These are phyloP conservation scores for Eustalomyia histrio DNA, from an alignment of 2,888 invertebrate species.

Conservation along the genomic window DNA sequence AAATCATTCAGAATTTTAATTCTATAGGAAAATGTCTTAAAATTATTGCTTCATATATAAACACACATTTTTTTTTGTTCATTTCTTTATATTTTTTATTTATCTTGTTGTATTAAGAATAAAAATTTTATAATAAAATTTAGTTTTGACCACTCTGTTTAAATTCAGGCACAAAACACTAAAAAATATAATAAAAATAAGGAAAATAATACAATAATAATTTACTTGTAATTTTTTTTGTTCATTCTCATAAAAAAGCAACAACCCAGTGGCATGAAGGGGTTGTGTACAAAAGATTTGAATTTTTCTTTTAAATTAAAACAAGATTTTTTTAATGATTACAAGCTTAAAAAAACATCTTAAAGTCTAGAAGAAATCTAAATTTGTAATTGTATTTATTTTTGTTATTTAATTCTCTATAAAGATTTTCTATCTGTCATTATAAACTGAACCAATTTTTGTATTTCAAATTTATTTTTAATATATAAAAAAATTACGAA, in stretches of 20 bases:
- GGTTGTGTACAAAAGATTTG: neutral
- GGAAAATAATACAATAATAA: slow-evolving; percentile 14
- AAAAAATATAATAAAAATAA: neutral
- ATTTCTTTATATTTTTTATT: slow-evolving; percentile 32
- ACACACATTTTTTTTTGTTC: neutral
- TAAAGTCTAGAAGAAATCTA: slow-evolving; percentile 5
- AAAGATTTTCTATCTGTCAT: neutral
- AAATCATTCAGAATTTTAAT: too few relatives aligned
- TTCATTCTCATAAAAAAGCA: neutral
- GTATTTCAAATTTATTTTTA: slow-evolving; percentile 8
- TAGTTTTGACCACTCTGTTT: slow-evolving; percentile 14
- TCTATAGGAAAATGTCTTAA: too few relatives aligned
- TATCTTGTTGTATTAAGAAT: slow-evolving; percentile 25
- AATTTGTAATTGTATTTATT: slow-evolving; percentile 4
- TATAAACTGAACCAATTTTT: neutral
- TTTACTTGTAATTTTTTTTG: neutral
- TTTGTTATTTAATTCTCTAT: neutral
- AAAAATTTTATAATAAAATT: slow-evolving; percentile 35
- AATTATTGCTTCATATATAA: too few relatives aligned
- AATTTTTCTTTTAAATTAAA: neutral
- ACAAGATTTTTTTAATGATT: neutral
- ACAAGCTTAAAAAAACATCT: slow-evolving; percentile 11
- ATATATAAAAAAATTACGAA: slow-evolving; percentile 13
- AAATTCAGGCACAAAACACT: slow-evolving; percentile 13
- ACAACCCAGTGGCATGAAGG: neutral